A percentile compares a stretch with the other conserved stretches of the same genome.
These are phyloP conservation scores for Chlorodrepanis virens DNA, from an alignment of 2,113 vertebrate species.

Conservation along the genomic window DNA sequence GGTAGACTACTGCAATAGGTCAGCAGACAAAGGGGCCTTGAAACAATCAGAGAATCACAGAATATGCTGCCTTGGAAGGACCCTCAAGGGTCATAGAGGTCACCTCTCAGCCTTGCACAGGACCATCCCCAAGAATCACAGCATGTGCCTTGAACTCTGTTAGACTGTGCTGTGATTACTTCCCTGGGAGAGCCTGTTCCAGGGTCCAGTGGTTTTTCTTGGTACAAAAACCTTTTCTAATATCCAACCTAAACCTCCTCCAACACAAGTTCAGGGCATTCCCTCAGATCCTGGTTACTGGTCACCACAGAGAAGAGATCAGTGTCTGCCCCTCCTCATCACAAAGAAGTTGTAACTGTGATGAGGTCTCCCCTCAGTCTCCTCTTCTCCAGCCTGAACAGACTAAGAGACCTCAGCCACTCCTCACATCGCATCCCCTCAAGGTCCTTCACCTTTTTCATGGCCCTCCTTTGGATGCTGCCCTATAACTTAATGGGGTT, in stretches of 20 bases:
- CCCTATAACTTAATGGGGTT: background rate
- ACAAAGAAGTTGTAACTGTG: background rate
- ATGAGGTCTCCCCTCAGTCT: background rate
- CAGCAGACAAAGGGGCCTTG: background rate
- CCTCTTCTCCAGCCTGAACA: background rate
- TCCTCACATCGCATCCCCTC: background rate
- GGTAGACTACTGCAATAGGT: background rate
- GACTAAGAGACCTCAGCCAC: fast-evolving
- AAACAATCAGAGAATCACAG: background rate
- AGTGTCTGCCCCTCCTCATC: background rate
- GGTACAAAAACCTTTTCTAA: background rate
- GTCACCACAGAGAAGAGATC: too few relatives aligned
- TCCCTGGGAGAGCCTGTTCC: background rate
- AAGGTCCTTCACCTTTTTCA: too few relatives aligned
- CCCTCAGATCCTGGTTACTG: background rate
- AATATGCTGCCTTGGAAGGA: background rate
- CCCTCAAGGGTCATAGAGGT: background rate
- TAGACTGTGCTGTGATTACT: too few relatives aligned
- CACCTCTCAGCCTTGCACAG: background rate
- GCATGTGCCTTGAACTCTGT: background rate
- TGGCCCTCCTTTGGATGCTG: background rate
- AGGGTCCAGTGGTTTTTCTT: background rate
- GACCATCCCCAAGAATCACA: background rate
- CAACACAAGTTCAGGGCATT: background rate
- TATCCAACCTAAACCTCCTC: background rate